These are phyloP conservation scores for Muricea muricata DNA, from an alignment of 92 coral and sea anemone genomes.

Conservation along the genomic window DNA sequence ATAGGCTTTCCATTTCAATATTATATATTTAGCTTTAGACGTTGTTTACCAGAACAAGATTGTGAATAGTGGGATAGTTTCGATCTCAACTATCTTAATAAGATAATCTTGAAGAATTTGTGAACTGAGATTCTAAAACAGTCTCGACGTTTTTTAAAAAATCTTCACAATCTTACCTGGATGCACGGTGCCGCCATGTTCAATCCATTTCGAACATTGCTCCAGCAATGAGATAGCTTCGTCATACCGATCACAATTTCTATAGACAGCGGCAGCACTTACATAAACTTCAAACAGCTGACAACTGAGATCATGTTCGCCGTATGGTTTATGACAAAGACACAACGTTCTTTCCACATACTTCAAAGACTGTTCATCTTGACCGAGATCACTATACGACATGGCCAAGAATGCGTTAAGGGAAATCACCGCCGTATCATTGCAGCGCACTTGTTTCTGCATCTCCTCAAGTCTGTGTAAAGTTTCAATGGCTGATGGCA, in stretches of 20 bases:
- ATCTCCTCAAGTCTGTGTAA: not conserved
- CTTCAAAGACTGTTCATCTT: not conserved
- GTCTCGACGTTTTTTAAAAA: too few relatives aligned
- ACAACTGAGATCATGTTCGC: not conserved
- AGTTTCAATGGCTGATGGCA: not conserved
- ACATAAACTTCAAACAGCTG: not conserved
- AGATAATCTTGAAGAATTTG: too few relatives aligned
- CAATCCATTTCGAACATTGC: not conserved
- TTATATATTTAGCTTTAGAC: too few relatives aligned
- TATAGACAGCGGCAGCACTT: not conserved
- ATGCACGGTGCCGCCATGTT: not conserved
- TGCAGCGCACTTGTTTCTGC: not conserved
- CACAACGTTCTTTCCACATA: not conserved
- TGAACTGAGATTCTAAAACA: too few relatives aligned
- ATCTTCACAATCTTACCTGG: not conserved
- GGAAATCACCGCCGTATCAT: not conserved
- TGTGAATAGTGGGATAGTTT: too few relatives aligned
- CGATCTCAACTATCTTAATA: too few relatives aligned
- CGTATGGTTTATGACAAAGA: not conserved
- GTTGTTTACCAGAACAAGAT: too few relatives aligned
- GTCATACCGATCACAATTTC: not conserved
- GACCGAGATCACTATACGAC: not conserved
- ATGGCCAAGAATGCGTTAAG: not conserved
- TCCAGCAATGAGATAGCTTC: not conserved
- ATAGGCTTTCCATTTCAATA: too few relatives aligned